These are phyloP conservation scores for Tridacna gigas DNA, from an alignment of 2,888 invertebrate genomes.

Conservation along the genomic window DNA sequence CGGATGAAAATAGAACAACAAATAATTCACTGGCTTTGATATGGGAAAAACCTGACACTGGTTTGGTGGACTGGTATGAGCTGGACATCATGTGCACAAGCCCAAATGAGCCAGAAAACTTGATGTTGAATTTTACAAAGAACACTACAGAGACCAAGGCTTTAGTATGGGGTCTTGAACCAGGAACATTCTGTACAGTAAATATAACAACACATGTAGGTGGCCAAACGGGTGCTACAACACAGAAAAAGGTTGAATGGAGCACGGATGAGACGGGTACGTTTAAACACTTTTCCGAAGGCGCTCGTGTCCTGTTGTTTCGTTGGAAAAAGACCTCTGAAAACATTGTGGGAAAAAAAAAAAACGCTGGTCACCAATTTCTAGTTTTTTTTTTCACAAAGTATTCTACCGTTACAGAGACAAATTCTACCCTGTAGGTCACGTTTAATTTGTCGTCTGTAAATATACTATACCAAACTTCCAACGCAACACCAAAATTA, in stretches of 20 bases:
- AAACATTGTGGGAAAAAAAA: too few species aligned
- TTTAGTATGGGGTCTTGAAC: not conserved
- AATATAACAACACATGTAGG: conserved; percentile 3
- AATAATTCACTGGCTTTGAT: not conserved
- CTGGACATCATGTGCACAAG: not conserved
- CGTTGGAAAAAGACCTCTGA: too few species aligned
- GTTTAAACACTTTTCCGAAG: not conserved
- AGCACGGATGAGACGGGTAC: conserved; percentile 4
- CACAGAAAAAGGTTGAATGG: not conserved
- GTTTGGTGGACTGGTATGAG: not conserved
- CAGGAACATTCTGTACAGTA: not conserved
- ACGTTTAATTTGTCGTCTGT: too few species aligned
- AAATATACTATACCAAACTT: too few species aligned
- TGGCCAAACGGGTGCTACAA: not conserved
- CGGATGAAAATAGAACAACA: not conserved
- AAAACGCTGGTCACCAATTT: too few species aligned
- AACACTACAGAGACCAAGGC: not conserved
- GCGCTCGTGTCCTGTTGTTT: not conserved
- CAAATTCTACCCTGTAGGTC: too few species aligned
- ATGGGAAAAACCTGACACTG: not conserved
- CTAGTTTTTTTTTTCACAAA: too few species aligned
- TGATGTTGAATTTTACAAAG: not conserved
- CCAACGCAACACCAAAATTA: too few species aligned
- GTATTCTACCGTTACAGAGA: too few species aligned
- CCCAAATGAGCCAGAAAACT: not conserved